A percentile compares a stretch with the other conserved stretches of the same genome.
phyloP scores from a whole-genome alignment of 2,888 invertebrate species.

The Torymus texanus region DNA sequence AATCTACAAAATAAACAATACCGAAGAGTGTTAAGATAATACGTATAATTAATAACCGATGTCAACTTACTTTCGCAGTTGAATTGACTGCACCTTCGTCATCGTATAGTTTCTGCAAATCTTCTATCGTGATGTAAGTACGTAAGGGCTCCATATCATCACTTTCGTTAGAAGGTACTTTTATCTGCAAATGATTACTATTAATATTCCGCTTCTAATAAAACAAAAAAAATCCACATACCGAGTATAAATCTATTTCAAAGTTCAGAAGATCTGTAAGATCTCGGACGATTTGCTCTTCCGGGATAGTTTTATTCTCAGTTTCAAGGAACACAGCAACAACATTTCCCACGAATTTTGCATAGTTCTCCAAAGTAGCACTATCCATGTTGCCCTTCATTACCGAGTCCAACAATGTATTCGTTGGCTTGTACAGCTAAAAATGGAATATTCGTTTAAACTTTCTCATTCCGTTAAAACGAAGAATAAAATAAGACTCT shows the following conservation, averaged over 20 bases:
- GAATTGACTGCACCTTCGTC: background rate
- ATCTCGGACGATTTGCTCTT: conserved; percentile 22
- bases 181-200: conserved; percentile 13
- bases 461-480: background rate
- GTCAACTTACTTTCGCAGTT: conserved; percentile 3
- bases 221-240: background rate
- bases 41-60: background rate
- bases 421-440: conserved; percentile 22
- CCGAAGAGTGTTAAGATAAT: background rate
- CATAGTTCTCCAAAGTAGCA: background rate
- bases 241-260: conserved; percentile 24
- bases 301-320: background rate
- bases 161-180: conserved; percentile 5
- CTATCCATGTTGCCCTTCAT: background rate
- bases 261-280: conserved; percentile 15
- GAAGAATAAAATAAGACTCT: no score
- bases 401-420: conserved; percentile 2
- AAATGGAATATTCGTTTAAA: background rate
- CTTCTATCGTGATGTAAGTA: conserved; percentile 24
- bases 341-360: conserved; percentile 22
- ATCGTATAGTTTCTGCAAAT: conserved; percentile 34
- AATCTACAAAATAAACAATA: conserved; percentile 47
- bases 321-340: background rate
- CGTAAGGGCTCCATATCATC: conserved; percentile 5
- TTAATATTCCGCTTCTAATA: background rate